phyloP scores from a whole-genome alignment of 2,888 invertebrate genomes.

The Creontiades dilutus region DNA sequence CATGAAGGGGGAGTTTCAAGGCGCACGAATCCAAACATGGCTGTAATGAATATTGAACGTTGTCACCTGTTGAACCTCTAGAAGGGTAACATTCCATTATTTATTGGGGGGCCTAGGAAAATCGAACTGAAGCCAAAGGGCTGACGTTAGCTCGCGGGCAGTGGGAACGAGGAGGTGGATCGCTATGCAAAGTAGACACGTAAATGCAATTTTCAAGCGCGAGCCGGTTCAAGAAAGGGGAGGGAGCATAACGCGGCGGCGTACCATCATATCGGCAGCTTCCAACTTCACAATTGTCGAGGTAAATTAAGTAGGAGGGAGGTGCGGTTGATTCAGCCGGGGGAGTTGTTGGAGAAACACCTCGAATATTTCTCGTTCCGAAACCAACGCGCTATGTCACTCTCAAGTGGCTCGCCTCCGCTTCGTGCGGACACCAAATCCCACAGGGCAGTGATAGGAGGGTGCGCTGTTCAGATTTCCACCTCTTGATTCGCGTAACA shows the following conservation, averaged over 20 bases:
- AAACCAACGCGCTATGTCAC: background rate
- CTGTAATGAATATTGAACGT: constrained; percentile 28
- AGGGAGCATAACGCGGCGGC: background rate
- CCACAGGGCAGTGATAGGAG: background rate
- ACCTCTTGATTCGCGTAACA: background rate
- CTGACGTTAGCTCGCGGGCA: background rate
- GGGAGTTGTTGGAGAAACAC: background rate
- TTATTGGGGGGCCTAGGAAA: background rate
- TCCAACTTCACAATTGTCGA: constrained; percentile 10
- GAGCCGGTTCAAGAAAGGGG: constrained; percentile 4
- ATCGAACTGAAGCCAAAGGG: constrained; percentile 26
- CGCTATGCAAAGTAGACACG: constrained; percentile 60
- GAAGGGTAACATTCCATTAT: constrained; percentile 3
- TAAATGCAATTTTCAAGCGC: constrained; percentile 60
- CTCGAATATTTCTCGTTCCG: constrained; percentile 18
- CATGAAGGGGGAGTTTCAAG: background rate
- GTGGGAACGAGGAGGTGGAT: background rate
- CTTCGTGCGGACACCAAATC: background rate
- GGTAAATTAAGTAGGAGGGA: constrained; percentile 2
- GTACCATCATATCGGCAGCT: background rate
- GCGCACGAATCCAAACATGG: background rate
- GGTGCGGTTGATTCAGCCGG: background rate
- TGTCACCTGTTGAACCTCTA: constrained; percentile 19
- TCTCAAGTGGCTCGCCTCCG: background rate
- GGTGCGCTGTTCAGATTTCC: background rate